A percentile compares a stretch with the other conserved stretches of the same genome.
Evolutionary conservation across 2,888 invertebrate species (phyloP).

Genomic region (Noctua comes): DNA sequence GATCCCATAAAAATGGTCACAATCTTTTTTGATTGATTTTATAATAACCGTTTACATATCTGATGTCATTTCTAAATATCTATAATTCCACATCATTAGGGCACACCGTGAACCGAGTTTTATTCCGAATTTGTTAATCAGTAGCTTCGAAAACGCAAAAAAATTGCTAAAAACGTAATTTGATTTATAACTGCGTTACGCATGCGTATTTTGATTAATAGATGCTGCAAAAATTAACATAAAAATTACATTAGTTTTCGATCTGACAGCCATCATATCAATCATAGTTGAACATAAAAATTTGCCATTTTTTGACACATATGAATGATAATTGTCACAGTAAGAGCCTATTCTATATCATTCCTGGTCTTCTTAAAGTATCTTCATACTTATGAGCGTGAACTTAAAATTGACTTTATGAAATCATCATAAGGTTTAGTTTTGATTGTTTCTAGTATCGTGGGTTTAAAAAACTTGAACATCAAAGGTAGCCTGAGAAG

Average conservation of each 20-base stretch:
- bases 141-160: constrained; percentile 37
- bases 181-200: constrained; percentile 51
- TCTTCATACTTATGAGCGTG: constrained; percentile 21
- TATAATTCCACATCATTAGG: constrained; percentile 27
- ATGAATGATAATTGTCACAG: constrained; percentile 62
- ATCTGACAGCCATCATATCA: constrained; percentile 28
- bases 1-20: constrained; percentile 52
- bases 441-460: constrained; percentile 46
- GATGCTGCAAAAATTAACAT: constrained; percentile 45
- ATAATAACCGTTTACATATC: constrained; percentile 33
- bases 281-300: constrained; percentile 33
- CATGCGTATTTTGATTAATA: constrained; percentile 43
- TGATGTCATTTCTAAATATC: constrained; percentile 64
- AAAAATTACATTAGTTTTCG: constrained; percentile 39
- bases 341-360: constrained; percentile 24
- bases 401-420: constrained; percentile 41
- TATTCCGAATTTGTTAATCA: constrained; percentile 36
- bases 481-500: constrained; percentile 77
- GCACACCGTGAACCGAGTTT: constrained; percentile 23
- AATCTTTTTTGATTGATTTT: constrained; percentile 49
- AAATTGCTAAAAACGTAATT: constrained; percentile 19
- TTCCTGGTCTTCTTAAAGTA: constrained; percentile 35
- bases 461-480: constrained; percentile 77
- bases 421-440: constrained; percentile 47
- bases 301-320: constrained; percentile 50